Percentiles rank a stretch among this genome's conserved stretches.
These are phyloP conservation scores for Hipparchia sbordonii DNA, from an alignment of 2,888 invertebrate genomes.

Conservation along the genomic window DNA sequence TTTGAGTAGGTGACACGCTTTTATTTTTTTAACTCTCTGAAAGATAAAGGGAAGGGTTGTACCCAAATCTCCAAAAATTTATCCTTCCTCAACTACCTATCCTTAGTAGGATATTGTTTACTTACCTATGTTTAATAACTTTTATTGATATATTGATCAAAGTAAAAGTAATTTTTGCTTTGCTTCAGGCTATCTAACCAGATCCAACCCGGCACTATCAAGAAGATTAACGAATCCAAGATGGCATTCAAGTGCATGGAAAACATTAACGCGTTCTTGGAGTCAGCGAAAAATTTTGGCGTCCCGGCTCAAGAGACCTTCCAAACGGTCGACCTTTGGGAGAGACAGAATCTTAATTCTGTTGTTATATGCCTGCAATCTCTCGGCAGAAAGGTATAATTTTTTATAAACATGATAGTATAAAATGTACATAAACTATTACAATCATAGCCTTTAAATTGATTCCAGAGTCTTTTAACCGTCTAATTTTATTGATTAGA, in stretches of 20 bases:
- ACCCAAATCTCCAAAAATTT: too few species aligned
- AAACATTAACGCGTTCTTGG: constrained; percentile 97
- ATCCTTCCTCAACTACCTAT: too few species aligned
- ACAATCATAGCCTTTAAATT: too few species aligned
- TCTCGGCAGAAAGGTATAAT: constrained; percentile 93
- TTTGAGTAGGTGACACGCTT: too few species aligned
- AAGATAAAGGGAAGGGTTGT: too few species aligned
- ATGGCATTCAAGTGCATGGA: constrained; percentile 99
- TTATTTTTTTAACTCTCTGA: too few species aligned
- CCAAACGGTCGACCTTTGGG: constrained; percentile 99
- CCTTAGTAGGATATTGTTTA: too few species aligned
- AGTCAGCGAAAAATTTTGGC: constrained; percentile 91
- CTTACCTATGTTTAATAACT: too few species aligned
- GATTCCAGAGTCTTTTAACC: too few species aligned
- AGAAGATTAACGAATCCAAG: constrained; percentile 94
- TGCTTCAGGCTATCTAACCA: constrained; percentile 90
- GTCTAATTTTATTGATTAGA: too few species aligned
- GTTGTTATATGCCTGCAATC: constrained; percentile 98
- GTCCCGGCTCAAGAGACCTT: constrained; percentile 97
- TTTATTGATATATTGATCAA: neutral
- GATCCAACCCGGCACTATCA: constrained; percentile 92
- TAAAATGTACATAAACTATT: too few species aligned
- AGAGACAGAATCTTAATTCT: constrained; percentile 96
- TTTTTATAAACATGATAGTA: neutral
- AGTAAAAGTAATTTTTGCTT: neutral